phyloP scores from a whole-genome alignment of 1,140 invertebrate genomes.

The Brachionus rubens region DNA sequence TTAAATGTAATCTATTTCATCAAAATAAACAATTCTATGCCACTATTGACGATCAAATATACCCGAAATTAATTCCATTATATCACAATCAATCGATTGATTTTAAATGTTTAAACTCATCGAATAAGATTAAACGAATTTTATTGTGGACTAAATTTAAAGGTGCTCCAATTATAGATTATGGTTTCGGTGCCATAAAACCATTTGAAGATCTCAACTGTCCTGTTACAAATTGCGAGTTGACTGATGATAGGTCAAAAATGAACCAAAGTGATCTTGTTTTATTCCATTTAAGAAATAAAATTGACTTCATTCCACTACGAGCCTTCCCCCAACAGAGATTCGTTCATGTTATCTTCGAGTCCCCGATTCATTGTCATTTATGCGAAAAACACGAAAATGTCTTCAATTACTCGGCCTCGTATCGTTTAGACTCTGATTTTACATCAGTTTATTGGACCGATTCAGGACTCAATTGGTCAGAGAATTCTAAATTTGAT shows the following conservation, averaged over 20 bases:
- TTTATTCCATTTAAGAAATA: neutral
- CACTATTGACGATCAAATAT: neutral
- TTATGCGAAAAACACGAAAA: neutral
- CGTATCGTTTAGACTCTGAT: constrained; percentile 51
- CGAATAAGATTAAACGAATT: neutral
- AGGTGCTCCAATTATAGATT: neutral
- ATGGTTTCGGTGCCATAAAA: neutral
- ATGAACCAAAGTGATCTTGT: neutral
- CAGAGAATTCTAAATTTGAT: neutral
- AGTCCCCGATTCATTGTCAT: neutral
- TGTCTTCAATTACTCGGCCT: constrained; percentile 51
- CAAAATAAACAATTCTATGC: neutral
- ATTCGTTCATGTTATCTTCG: neutral
- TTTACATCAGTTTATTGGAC: constrained; percentile 27
- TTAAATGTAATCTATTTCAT: no score
- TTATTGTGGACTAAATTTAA: neutral
- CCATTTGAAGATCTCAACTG: neutral
- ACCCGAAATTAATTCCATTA: neutral
- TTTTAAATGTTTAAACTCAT: neutral
- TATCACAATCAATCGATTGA: neutral
- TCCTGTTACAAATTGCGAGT: neutral
- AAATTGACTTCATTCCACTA: neutral
- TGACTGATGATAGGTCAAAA: neutral
- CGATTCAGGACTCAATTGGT: neutral
- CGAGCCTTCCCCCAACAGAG: neutral